Conservation (phyloP, 1,140 invertebrate genomes). For the Stegodyphus dumicola region DNA sequence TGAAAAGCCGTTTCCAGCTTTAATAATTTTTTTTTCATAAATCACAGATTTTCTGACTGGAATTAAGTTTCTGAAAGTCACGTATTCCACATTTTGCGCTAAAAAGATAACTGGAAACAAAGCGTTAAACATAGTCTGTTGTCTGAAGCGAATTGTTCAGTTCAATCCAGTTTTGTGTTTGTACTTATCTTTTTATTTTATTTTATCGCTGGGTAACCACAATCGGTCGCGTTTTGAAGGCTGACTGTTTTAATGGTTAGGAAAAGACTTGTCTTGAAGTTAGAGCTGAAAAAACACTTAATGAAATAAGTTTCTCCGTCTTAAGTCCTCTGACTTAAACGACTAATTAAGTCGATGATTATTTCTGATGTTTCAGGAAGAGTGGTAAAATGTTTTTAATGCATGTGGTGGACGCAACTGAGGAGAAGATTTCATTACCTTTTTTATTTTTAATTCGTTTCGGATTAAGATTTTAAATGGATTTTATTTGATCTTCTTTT, state of each 20-base stretch:
- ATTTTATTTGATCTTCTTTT: conserved; percentile 45
- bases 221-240: conserved; percentile 21
- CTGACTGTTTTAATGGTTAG: conserved; percentile 52
- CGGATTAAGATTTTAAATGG: conserved; percentile 37
- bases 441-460: conserved; percentile 33
- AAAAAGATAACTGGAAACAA: no score
- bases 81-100: no score
- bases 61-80: no score
- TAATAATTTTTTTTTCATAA: no score
- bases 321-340: conserved; percentile 31
- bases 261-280: conserved; percentile 18
- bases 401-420: conserved; percentile 9
- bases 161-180: no score
- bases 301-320: conserved; percentile 43
- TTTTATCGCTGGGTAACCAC: no score
- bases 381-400: conserved; percentile 53
- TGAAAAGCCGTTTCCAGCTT: no score
- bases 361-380: conserved; percentile 47
- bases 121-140: no score
- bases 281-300: conserved; percentile 33
- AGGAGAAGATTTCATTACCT: background rate
- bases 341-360: conserved; percentile 59
- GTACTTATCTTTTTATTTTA: no score
- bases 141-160: no score
- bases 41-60: no score